A percentile compares a stretch with the other conserved stretches of the same genome.
Evolutionary conservation across 2,888 invertebrate species (phyloP).

Genomic region (Epiblema foenella): DNA sequence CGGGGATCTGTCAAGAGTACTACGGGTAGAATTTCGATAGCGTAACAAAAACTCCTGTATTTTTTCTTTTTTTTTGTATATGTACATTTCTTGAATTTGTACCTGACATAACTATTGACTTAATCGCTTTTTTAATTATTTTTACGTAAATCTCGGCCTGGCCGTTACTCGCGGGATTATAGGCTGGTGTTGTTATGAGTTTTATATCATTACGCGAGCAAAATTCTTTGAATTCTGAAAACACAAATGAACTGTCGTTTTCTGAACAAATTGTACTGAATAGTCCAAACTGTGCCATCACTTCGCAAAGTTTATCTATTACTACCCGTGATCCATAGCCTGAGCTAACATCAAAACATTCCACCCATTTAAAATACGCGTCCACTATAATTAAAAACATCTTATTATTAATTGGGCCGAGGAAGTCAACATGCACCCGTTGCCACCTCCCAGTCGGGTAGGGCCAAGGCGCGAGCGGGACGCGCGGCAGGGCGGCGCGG

Average conservation of each 20-base stretch:
- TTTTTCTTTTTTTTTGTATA: too few relatives aligned
- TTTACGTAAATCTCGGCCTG: slow-evolving; percentile 42
- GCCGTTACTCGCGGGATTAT: slow-evolving; percentile 45
- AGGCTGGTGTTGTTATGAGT: slow-evolving; percentile 41
- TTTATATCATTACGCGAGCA: slow-evolving; percentile 11
- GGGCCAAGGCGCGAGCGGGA: neutral
- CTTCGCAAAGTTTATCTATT: slow-evolving; percentile 41
- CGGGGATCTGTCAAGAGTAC: slow-evolving; percentile 9
- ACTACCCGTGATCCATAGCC: slow-evolving; percentile 16
- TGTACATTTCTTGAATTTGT: neutral
- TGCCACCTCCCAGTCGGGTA: neutral
- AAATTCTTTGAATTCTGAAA: slow-evolving; percentile 43
- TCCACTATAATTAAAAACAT: neutral
- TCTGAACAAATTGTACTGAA: slow-evolving; percentile 36
- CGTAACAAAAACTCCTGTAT: slow-evolving; percentile 1
- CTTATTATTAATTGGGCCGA: neutral
- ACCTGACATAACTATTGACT: slow-evolving; percentile 31
- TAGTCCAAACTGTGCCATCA: slow-evolving; percentile 38
- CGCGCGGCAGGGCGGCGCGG: slow-evolving; percentile 11
- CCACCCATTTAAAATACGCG: neutral
- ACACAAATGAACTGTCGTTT: slow-evolving; percentile 43
- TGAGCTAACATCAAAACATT: neutral
- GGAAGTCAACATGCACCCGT: slow-evolving; percentile 1
- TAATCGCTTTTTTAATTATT: slow-evolving; percentile 47
- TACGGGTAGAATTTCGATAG: neutral